Conservation (phyloP, 2,888 invertebrate genomes). For the Syritta pipiens region DNA sequence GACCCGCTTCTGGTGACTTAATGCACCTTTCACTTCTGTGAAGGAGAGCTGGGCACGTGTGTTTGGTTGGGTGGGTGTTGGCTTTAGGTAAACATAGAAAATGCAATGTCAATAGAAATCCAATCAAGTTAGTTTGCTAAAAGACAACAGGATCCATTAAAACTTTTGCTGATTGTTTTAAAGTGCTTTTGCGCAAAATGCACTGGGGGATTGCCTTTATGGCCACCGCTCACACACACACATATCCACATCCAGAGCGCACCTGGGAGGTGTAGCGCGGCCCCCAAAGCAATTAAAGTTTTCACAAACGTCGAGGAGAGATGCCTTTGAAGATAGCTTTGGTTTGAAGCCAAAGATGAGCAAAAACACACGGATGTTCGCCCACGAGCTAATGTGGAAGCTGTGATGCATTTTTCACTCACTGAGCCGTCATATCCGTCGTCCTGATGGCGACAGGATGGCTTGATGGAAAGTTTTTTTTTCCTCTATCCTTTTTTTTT, state of each 20-base stretch:
- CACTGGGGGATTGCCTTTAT: conserved; percentile 64
- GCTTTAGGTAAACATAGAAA: conserved; percentile 65
- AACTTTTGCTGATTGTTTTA: conserved; percentile 69
- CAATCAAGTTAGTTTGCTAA: conserved; percentile 68
- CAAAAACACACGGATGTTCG: not conserved
- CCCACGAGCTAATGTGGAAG: conserved; percentile 3
- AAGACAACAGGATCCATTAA: conserved; percentile 70
- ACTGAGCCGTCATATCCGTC: conserved; percentile 13
- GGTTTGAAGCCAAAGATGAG: not conserved
- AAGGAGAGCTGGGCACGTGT: conserved; percentile 10
- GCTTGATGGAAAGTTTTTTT: conserved; percentile 24
- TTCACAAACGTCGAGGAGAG: conserved; percentile 62
- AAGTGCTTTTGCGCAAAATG: conserved; percentile 69
- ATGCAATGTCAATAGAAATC: conserved; percentile 69
- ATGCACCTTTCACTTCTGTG: conserved; percentile 31
- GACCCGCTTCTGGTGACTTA: conserved; percentile 51
- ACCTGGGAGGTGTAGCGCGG: not conserved
- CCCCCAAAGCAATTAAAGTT: conserved; percentile 67
- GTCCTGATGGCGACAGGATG: conserved; percentile 19
- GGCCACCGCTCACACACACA: conserved; percentile 20
- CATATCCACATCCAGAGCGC: conserved; percentile 10
- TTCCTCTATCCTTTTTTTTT: conserved; percentile 10
- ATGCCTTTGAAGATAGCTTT: conserved; percentile 65
- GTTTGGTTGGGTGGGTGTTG: no score
- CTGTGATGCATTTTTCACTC: conserved; percentile 25